Evolutionary conservation across 2,113 vertebrate genomes (phyloP).

Genomic region (Barnardius zonarius): DNA sequence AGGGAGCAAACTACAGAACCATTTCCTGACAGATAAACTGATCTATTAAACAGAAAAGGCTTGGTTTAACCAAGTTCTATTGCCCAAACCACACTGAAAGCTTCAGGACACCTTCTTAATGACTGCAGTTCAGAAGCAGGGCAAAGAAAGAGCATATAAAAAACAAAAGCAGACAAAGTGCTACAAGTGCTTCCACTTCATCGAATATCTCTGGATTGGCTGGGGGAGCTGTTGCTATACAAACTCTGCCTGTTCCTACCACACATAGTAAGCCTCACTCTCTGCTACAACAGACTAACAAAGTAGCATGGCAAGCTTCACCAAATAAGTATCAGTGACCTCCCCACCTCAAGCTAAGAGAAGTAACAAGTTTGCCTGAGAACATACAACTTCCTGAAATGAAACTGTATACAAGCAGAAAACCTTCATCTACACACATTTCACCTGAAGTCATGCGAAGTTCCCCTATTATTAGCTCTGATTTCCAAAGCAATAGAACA

Average conservation of each 20-base stretch:
- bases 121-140: background rate
- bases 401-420: background rate
- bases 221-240: background rate
- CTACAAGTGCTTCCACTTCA: background rate
- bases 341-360: background rate
- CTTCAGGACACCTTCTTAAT: background rate
- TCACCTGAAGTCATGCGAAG: background rate
- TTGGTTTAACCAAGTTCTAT: background rate
- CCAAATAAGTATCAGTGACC: background rate
- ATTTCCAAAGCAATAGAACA: constrained; percentile 52
- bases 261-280: background rate
- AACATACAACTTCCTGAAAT: background rate
- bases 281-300: background rate
- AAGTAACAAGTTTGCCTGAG: background rate
- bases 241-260: background rate
- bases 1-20: background rate
- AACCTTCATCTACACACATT: background rate
- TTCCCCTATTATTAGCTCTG: background rate
- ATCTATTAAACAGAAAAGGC: background rate
- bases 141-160: background rate
- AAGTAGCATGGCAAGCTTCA: background rate
- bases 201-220: background rate
- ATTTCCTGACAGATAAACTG: background rate
- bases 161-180: background rate
- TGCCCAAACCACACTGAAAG: background rate